A percentile compares a stretch with the other conserved stretches of the same genome.
phyloP scores from a whole-genome alignment of 2,888 invertebrate species.

The Oxyteleia sp. region DNA sequence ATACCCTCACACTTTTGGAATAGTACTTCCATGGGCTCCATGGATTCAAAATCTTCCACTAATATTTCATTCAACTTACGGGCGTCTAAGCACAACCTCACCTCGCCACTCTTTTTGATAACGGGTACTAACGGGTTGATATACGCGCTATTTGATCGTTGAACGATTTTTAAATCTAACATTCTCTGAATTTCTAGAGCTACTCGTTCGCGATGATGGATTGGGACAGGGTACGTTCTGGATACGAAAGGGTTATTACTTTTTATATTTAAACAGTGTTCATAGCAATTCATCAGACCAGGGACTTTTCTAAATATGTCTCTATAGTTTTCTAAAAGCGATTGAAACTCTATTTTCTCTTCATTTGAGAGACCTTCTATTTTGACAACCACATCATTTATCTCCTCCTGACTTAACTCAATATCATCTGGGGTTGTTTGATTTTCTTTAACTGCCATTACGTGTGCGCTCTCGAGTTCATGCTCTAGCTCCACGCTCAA shows the following conservation, averaged over 20 bases:
- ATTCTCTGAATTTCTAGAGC: not conserved
- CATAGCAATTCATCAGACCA: not conserved
- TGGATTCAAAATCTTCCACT: constrained; percentile 35
- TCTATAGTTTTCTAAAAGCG: not conserved
- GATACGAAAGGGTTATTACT: not conserved
- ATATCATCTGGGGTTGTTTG: too few species aligned
- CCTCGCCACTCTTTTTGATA: not conserved
- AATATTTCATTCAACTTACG: not conserved
- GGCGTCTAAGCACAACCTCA: not conserved
- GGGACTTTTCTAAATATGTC: not conserved
- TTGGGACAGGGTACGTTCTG: constrained; percentile 3
- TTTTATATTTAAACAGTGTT: not conserved
- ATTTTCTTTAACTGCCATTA: too few species aligned
- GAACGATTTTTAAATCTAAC: not conserved
- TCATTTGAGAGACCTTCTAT: too few species aligned
- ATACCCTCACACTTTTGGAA: constrained; percentile 22
- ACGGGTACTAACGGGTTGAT: constrained; percentile 5
- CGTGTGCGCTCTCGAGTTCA: too few species aligned
- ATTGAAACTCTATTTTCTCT: too few species aligned
- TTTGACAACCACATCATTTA: too few species aligned
- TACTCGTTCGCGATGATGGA: not conserved
- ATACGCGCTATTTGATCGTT: constrained; percentile 1
- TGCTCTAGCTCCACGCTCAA: too few species aligned
- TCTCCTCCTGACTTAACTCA: too few species aligned
- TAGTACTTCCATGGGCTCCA: constrained; percentile 27